Percentiles rank a stretch among this genome's conserved stretches.
Conservation (phyloP, 2,797 vertebrate species). For the Leptodactylus fallax region DNA sequence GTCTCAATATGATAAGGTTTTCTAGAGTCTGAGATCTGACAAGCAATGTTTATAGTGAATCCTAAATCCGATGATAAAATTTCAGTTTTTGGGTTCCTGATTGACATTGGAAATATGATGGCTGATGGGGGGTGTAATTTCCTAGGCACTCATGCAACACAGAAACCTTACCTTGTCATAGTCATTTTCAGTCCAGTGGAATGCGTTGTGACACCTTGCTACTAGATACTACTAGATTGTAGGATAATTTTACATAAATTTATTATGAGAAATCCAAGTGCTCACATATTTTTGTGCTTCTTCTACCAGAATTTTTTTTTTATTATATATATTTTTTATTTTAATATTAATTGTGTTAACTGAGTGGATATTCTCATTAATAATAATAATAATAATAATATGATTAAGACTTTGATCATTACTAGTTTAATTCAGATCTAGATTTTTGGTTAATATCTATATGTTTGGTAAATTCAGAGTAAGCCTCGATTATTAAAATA, state of each 20-base stretch:
- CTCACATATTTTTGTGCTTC: not conserved
- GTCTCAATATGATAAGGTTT: not conserved
- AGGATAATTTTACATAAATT: not conserved
- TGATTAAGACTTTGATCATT: not conserved
- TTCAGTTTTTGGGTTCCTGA: not conserved
- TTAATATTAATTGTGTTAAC: too few relatives aligned
- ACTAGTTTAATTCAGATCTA: not conserved
- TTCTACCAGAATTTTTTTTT: not conserved
- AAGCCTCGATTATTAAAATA: not conserved
- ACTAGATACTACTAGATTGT: not conserved
- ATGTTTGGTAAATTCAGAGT: not conserved
- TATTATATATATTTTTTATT: not conserved
- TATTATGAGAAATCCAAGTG: not conserved
- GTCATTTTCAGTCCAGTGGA: not conserved
- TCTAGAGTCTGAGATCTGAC: not conserved
- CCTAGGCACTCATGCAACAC: not conserved
- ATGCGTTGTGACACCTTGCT: not conserved
- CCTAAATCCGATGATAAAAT: not conserved
- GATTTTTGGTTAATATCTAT: not conserved
- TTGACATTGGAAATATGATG: not conserved
- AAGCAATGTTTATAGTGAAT: not conserved
- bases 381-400: too few relatives aligned
- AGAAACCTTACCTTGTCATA: not conserved
- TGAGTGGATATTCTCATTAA: too few relatives aligned
- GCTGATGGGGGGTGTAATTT: not conserved